Base-by-base conservation (phyloP, 2,888 invertebrate genomes). In the Nysson spinosus region DNA sequence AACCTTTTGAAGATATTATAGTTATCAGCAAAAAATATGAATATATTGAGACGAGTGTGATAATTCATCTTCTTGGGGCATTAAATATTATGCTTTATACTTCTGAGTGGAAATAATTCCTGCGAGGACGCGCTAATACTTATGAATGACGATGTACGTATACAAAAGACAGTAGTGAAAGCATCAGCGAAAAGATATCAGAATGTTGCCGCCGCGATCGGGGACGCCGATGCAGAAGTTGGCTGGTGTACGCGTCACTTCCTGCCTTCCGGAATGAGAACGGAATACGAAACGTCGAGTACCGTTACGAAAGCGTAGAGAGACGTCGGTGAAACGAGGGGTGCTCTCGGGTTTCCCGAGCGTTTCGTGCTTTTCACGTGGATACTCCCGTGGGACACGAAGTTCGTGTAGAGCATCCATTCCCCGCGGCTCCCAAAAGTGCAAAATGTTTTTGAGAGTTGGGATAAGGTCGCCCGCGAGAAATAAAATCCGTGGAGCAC, bases 401-500 rank as follows among this genome's bases (percentile, higher is more conserved):
- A 66, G 61, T 64, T 61, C 64, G 55, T 43, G 61, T n/a, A n/a
- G 43, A 42, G 51, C 67, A 63, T 60, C 52, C 43, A 39, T 55
- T 55, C 55, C 52, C 28, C 64, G 11, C 51, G 52, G 51, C 14
- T 34, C 26, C 11, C 55, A 57, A 39, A 69, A 61, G 60, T 60
- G 67, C 56, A 58, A 73, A 73, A 70, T 73, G 63, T 73, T 72
- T 73, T 73, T 19, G 73, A 64, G 61, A 58, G 32, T 20, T 11
- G 34, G 32, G 49, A 54, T 58, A 57, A 64, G 55, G 42, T 52
- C 42, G 67, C 30, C 28, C 26, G 34, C 35, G 37, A 26, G 32
- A 52, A 63, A 52, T 47, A 62, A 56, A 46, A 62, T 14, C 42
- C 28, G 55, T 6, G 28, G 37, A 17, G 44, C 39, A 40, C 32